Percentiles rank a stretch among this genome's conserved stretches.
phyloP scores from a whole-genome alignment of 2,113 vertebrate species.

The Neolamprologus longior region DNA sequence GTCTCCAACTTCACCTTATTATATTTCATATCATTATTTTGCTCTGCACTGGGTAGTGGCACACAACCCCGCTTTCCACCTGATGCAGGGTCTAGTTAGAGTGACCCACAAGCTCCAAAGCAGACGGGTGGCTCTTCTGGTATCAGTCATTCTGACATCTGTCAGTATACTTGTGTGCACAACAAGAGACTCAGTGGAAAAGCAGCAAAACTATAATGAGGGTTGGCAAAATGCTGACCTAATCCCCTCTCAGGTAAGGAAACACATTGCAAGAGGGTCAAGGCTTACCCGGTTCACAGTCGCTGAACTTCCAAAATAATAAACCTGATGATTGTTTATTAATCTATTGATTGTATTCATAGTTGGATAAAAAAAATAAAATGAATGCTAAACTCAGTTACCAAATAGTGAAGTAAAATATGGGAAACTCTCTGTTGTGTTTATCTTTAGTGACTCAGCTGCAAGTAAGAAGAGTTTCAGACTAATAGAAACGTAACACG shows the following conservation, averaged over 20 bases:
- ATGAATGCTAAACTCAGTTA: not conserved
- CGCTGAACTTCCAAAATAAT: not conserved
- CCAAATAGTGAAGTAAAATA: not conserved
- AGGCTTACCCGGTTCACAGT: not conserved
- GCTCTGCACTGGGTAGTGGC: not conserved
- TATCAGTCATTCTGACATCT: not conserved
- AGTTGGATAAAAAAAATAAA: not conserved
- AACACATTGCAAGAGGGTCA: not conserved
- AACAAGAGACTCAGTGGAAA: not conserved
- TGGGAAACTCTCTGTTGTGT: not conserved
- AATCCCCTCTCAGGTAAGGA: not conserved
- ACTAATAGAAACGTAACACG: conserved; percentile 1
- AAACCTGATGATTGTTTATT: not conserved
- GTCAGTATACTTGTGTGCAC: not conserved
- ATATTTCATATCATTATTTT: not conserved
- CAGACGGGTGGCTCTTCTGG: not conserved
- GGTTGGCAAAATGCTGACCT: not conserved
- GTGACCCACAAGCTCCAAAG: not conserved
- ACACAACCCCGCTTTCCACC: not conserved
- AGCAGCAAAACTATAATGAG: not conserved
- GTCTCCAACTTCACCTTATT: not conserved
- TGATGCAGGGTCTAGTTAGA: not conserved
- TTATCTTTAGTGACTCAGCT: not conserved
- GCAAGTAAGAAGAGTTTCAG: not conserved
- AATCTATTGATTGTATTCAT: not conserved